Percentiles rank a stretch among this genome's conserved stretches.
phyloP scores from a whole-genome alignment of 1,140 invertebrate species.

The Mactra quadrangularis region DNA sequence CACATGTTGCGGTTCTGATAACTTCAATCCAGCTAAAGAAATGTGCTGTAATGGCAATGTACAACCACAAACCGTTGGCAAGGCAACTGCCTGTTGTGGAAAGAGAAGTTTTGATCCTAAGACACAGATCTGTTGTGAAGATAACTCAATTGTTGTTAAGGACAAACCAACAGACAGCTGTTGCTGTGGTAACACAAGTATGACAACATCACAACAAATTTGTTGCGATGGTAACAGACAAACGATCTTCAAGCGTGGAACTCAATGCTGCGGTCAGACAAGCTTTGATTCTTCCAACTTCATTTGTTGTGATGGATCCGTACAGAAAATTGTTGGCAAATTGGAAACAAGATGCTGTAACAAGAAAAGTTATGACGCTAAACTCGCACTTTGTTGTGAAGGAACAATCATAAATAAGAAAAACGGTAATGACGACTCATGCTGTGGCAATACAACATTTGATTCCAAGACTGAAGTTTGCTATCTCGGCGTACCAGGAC shows the following conservation, averaged over 20 bases:
- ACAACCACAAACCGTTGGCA: constrained; percentile 26
- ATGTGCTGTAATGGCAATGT: constrained; percentile 55
- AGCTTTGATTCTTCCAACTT: constrained; percentile 59
- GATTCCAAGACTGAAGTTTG: constrained; percentile 57
- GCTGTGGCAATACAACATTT: constrained; percentile 55
- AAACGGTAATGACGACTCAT: constrained; percentile 29
- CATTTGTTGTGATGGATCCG: constrained; percentile 46
- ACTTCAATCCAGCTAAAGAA: constrained; percentile 45
- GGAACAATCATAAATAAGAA: constrained; percentile 30
- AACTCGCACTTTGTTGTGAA: constrained; percentile 35
- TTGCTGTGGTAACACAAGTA: constrained; percentile 57
- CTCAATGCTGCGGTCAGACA: constrained; percentile 51
- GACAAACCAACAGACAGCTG: constrained; percentile 50
- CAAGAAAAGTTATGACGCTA: constrained; percentile 40
- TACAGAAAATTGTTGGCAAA: constrained; percentile 45
- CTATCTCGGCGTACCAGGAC: constrained; percentile 44
- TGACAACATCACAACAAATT: constrained; percentile 41
- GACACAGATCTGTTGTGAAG: constrained; percentile 51
- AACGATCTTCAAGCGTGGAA: constrained; percentile 44
- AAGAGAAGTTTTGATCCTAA: constrained; percentile 51
- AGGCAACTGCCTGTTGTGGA: constrained; percentile 51
- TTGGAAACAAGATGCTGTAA: constrained; percentile 49
- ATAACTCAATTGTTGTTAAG: constrained; percentile 33
- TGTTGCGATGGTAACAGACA: constrained; percentile 51
- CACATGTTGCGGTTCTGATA: constrained; percentile 53